Percentiles rank a stretch among this genome's conserved stretches.
Evolutionary conservation across 2,797 vertebrate genomes (phyloP).

Genomic region (Darevskia mixta): DNA sequence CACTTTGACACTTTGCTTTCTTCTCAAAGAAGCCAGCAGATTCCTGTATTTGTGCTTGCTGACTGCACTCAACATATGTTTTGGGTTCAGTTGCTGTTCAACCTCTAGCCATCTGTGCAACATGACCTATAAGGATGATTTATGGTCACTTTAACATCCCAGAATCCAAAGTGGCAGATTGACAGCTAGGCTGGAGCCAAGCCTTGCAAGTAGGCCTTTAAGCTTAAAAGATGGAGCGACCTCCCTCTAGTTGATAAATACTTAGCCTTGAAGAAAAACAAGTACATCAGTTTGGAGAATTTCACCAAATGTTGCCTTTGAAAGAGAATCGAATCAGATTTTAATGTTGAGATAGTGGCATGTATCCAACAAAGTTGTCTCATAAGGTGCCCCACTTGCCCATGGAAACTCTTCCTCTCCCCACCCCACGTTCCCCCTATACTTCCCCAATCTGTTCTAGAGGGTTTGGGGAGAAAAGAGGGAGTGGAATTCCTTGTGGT

Average conservation of each 20-base stretch:
- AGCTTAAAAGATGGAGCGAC: neutral
- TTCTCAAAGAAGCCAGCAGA: neutral
- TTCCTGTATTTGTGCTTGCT: conserved; percentile 18
- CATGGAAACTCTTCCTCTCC: no score
- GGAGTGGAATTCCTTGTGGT: no score
- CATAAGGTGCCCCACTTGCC: no score
- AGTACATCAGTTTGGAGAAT: neutral
- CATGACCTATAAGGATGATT: conserved; percentile 53
- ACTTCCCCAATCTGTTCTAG: no score
- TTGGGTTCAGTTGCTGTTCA: conserved; percentile 30
- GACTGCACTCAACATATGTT: conserved; percentile 2
- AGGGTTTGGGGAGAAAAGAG: no score
- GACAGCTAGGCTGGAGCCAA: conserved; percentile 28
- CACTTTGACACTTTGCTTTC: neutral
- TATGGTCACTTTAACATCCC: conserved; percentile 19
- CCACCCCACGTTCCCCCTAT: no score
- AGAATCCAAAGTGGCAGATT: conserved; percentile 30
- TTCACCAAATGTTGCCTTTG: neutral
- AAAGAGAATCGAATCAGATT: neutral
- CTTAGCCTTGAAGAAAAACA: neutral
- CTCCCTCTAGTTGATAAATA: neutral
- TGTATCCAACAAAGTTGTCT: no score
- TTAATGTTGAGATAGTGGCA: neutral
- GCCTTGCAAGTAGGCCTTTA: conserved; percentile 26
- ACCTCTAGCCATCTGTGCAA: conserved; percentile 52